Percentiles rank a stretch among this genome's conserved stretches.
Evolutionary conservation across 1,140 invertebrate genomes (phyloP).

Genomic region (Acyrthosiphon pisum): DNA sequence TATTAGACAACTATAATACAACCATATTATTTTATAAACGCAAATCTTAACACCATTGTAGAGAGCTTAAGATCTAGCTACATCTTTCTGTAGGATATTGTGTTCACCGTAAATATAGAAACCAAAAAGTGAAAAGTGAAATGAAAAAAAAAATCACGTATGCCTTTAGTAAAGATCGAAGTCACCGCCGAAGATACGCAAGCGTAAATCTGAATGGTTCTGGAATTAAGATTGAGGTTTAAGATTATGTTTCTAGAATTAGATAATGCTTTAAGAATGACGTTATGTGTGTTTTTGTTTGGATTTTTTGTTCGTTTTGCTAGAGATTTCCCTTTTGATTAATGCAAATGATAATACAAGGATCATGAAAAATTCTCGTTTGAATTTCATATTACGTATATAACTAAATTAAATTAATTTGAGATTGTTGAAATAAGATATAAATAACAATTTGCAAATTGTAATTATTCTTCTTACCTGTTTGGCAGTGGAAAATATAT

Average conservation of each 20-base stretch:
- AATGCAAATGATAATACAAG: not conserved
- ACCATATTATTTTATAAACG: no score
- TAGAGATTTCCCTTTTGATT: not conserved
- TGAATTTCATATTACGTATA: not conserved
- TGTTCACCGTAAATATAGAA: not conserved
- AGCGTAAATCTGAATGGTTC: not conserved
- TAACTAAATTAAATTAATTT: not conserved
- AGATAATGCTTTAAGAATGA: not conserved
- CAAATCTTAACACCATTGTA: no score
- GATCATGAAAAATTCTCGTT: not conserved
- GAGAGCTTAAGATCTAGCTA: no score
- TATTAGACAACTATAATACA: no score
- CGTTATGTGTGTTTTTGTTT: not conserved
- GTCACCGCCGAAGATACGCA: not conserved
- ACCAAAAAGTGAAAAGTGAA: not conserved
- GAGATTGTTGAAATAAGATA: not conserved
- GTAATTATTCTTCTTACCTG: not conserved
- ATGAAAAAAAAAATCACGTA: not conserved
- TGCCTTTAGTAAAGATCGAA: not conserved
- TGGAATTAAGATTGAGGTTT: not conserved
- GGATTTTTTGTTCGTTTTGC: not conserved
- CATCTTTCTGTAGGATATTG: not conserved
- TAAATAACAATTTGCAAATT: not conserved
- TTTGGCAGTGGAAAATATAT: no score
- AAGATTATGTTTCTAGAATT: conserved; percentile 19